A percentile compares a stretch with the other conserved stretches of the same genome.
Conservation (phyloP, 2,888 invertebrate genomes). For the Cerastis rubricosa region DNA sequence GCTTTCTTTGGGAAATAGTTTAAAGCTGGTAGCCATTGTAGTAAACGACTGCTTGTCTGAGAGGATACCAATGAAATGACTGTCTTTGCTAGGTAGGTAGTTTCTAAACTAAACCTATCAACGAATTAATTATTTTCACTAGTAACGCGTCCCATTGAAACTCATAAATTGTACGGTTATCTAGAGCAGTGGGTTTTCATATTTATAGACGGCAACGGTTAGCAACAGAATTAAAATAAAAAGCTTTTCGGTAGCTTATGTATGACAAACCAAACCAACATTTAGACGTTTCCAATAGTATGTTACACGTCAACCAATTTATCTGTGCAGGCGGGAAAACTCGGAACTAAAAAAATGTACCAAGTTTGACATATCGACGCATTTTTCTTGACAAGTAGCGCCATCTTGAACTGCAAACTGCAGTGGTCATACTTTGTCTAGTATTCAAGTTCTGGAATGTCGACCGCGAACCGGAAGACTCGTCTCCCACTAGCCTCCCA, state of each 20-base stretch:
- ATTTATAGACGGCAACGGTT: background rate
- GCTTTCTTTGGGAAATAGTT: constrained; percentile 38
- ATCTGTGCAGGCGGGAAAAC: background rate
- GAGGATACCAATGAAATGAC: constrained; percentile 25
- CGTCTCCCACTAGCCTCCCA: too few relatives aligned
- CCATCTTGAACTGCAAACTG: background rate
- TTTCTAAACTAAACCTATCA: background rate
- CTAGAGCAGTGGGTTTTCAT: background rate
- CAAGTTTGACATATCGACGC: background rate
- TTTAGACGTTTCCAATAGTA: too few relatives aligned
- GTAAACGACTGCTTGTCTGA: background rate
- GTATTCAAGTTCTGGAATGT: too few relatives aligned
- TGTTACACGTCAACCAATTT: background rate
- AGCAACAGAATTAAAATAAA: background rate
- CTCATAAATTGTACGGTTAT: background rate
- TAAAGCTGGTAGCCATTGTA: constrained; percentile 17
- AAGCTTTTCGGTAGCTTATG: background rate
- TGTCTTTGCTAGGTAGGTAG: background rate
- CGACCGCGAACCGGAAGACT: too few relatives aligned
- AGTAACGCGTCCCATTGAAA: background rate
- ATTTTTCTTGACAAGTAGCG: background rate
- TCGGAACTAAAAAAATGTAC: background rate
- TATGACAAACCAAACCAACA: background rate
- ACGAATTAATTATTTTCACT: background rate
- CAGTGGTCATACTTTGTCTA: too few relatives aligned